Evolutionary conservation across 2,797 vertebrate genomes (phyloP), one percentile per base, ranked within the genome.

Genomic region (Coranthus polyacanthus): DNA sequence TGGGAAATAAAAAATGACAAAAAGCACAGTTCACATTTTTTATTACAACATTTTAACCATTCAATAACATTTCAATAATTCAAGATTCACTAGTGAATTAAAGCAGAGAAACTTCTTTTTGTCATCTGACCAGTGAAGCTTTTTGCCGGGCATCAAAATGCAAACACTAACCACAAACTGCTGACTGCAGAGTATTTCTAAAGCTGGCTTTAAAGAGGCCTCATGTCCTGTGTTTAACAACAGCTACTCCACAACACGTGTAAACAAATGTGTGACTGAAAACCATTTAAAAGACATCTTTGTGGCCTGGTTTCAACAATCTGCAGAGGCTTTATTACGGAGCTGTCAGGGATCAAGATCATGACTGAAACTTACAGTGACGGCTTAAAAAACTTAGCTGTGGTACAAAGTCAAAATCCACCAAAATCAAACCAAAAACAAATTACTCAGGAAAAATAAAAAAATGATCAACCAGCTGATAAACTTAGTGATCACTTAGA

Each of bases 11-110:
- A 95, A 94, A 96, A 98, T 90, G 97, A 97, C 98, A 98, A 97
- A 97, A 96, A 97, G 95, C 96, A 98, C 95, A 98, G 96, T 98
- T 99, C 91, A 99, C 94, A 98, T 95, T 93, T 96, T 99, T 99
- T 99, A 99, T 99, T 99, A 96, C 95, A 95, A 97, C 92, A 95
- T 88, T 84, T 86, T 74, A 88, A 97, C 94, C 96, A 99, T 94
- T 96, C 96, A 98, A 94, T 92, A 83, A 98, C 96, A 97, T 94
- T 97, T 94, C 95, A 92, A 72, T 72, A 91, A 94, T 93, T 94
- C 95, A 77, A 86, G 76, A 63, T 87, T 84, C 92, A 96, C 84
- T 79, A 65, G 37, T 59, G 76, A 74, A 62, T 84, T 71, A 80
- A 75, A 38, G 81, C 81, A 89, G 56, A 72, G 43, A 68, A 65